Evolutionary conservation across 2,113 vertebrate genomes (phyloP).

Genomic region (Pseudolaguvia tuberculata): DNA sequence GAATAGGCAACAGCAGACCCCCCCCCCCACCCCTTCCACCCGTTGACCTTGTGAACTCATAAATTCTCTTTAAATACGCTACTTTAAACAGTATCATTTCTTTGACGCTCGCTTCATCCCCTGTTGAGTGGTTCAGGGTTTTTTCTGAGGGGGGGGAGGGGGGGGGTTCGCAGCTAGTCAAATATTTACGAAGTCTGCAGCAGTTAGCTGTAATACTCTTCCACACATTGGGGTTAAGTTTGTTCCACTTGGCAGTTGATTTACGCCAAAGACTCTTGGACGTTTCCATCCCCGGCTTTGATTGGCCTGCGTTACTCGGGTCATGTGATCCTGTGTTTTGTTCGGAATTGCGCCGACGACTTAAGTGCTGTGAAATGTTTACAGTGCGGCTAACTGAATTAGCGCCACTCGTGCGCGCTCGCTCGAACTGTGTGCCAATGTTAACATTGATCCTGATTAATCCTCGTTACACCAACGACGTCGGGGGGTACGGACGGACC

Average conservation of each 20-base stretch:
- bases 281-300: constrained; percentile 26
- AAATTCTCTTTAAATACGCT: background rate
- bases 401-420: constrained; percentile 27
- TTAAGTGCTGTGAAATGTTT: constrained; percentile 26
- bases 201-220: constrained; percentile 26
- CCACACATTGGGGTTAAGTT: background rate
- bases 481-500: no score
- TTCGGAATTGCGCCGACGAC: constrained; percentile 17
- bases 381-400: constrained; percentile 33
- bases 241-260: background rate
- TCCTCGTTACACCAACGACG: constrained; percentile 59
- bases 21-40: no score
- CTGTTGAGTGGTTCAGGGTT: no score
- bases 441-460: constrained; percentile 72
- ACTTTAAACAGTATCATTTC: background rate
- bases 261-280: background rate
- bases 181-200: constrained; percentile 26
- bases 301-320: constrained; percentile 17
- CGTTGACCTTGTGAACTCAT: no score
- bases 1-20: no score
- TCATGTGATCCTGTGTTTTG: constrained; percentile 27
- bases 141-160: no score
- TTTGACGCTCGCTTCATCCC: background rate
- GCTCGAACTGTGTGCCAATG: constrained; percentile 58
- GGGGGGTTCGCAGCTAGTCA: constrained; percentile 25